Percentiles rank a stretch among this genome's conserved stretches.
These are phyloP conservation scores for Entosphenus tridentatus DNA, from an alignment of 2,113 vertebrate species.

Conservation along the genomic window DNA sequence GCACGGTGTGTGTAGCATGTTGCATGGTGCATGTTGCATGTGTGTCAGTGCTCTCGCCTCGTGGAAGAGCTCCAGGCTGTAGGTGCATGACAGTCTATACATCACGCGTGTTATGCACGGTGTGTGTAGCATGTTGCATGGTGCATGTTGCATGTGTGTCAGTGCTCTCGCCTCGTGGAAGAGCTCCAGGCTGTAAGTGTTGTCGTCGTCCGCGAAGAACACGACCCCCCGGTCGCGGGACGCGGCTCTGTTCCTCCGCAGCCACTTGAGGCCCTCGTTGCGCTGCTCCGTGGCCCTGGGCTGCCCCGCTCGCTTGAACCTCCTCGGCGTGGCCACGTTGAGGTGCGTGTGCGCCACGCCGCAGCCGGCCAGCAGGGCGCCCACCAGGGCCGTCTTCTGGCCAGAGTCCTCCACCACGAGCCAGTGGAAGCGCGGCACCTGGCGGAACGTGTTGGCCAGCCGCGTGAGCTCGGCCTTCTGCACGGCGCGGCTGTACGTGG, in stretches of 20 bases:
- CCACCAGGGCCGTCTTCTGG: constrained; percentile 51
- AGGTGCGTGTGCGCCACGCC: constrained; percentile 67
- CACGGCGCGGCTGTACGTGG: constrained; percentile 71
- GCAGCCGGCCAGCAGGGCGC: constrained; percentile 43
- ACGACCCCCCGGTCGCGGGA: constrained; percentile 50
- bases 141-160: no score
- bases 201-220: constrained; percentile 94
- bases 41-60: no score
- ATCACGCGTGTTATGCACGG: no score
- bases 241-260: constrained; percentile 31
- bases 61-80: no score
- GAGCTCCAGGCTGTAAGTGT: constrained; percentile 94
- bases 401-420: constrained; percentile 71
- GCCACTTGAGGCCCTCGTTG: constrained; percentile 63
- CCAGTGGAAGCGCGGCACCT: constrained; percentile 75
- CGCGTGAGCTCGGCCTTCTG: constrained; percentile 92
- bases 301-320: constrained; percentile 67
- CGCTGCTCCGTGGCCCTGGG: constrained; percentile 84
- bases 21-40: no score
- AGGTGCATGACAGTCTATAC: no score
- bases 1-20: no score
- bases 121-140: no score
- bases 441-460: constrained; percentile 67
- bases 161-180: constrained; percentile 44
- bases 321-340: constrained; percentile 61